Evolutionary conservation across 92 coral and sea anemone species (phyloP).

Genomic region (Epizoanthus rinbou): DNA sequence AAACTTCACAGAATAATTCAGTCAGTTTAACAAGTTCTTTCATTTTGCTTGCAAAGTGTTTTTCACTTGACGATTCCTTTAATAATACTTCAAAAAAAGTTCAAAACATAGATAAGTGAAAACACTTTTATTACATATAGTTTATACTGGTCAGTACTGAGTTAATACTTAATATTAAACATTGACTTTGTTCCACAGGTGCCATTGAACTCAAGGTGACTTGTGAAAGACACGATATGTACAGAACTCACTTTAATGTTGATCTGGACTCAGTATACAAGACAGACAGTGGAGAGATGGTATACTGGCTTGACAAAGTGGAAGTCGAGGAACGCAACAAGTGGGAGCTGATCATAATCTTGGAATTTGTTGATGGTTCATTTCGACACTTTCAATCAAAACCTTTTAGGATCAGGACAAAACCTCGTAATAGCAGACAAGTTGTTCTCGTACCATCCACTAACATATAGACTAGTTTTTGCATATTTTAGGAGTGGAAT

Average conservation of each 20-base stretch:
- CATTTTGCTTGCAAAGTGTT: too few relatives aligned
- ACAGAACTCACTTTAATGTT: conserved; percentile 61
- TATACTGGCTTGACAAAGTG: conserved; percentile 84
- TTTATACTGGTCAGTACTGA: too few relatives aligned
- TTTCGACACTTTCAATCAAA: conserved; percentile 53
- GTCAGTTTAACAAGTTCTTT: too few relatives aligned
- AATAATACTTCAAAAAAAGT: too few relatives aligned
- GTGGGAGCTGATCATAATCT: conserved; percentile 69
- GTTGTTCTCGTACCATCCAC: conserved; percentile 35
- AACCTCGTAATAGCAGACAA: conserved; percentile 61
- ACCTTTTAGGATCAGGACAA: conserved; percentile 84
- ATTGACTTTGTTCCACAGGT: conserved; percentile 51
- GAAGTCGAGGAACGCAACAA: conserved; percentile 79
- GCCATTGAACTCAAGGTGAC: conserved; percentile 65
- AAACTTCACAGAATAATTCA: too few relatives aligned
- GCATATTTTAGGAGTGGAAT: too few relatives aligned
- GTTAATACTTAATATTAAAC: not conserved
- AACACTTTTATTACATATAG: too few relatives aligned
- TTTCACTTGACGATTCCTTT: too few relatives aligned
- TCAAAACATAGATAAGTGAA: too few relatives aligned
- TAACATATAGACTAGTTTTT: not conserved
- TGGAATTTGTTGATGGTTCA: conserved; percentile 74
- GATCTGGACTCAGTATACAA: conserved; percentile 92
- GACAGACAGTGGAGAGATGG: conserved; percentile 62
- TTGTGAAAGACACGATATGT: conserved; percentile 33